These are phyloP conservation scores for Tridacna crocea DNA, from an alignment of 2,888 invertebrate species.

Conservation along the genomic window DNA sequence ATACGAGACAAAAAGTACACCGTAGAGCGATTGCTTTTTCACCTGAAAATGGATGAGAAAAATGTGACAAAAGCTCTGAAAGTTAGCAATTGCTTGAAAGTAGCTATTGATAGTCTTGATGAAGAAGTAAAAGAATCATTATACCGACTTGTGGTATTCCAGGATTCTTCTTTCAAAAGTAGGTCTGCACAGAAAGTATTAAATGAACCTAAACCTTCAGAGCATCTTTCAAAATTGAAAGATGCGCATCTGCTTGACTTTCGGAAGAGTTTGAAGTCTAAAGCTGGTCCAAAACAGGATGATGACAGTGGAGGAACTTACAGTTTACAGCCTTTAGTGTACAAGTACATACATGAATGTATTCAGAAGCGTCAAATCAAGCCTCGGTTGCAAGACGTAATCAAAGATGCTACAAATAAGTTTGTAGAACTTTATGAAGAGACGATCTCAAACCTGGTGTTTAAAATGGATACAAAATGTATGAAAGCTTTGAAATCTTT, in stretches of 20 bases:
- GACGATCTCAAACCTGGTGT: slow-evolving; percentile 35
- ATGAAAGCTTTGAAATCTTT: slow-evolving; percentile 41
- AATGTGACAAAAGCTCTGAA: slow-evolving; percentile 48
- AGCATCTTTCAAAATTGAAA: not conserved
- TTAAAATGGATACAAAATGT: slow-evolving; percentile 34
- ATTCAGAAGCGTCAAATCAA: not conserved
- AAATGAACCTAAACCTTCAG: not conserved
- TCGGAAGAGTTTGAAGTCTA: not conserved
- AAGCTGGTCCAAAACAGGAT: not conserved
- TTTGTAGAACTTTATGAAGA: slow-evolving; percentile 51
- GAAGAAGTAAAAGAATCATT: slow-evolving; percentile 15
- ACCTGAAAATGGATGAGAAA: slow-evolving; percentile 52
- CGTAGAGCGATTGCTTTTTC: slow-evolving; percentile 45
- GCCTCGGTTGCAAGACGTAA: not conserved
- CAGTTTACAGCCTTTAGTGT: slow-evolving; percentile 55
- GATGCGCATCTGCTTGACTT: not conserved
- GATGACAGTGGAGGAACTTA: not conserved
- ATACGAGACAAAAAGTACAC: slow-evolving; percentile 34
- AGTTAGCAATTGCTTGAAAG: slow-evolving; percentile 34
- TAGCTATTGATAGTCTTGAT: slow-evolving; percentile 26
- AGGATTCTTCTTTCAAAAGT: slow-evolving; percentile 34
- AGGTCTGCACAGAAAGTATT: not conserved
- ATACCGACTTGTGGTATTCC: slow-evolving; percentile 47
- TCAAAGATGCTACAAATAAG: slow-evolving; percentile 26
- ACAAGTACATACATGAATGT: slow-evolving; percentile 43